phyloP scores from a whole-genome alignment of 2,888 invertebrate genomes.

The Habroteleia sp. region DNA sequence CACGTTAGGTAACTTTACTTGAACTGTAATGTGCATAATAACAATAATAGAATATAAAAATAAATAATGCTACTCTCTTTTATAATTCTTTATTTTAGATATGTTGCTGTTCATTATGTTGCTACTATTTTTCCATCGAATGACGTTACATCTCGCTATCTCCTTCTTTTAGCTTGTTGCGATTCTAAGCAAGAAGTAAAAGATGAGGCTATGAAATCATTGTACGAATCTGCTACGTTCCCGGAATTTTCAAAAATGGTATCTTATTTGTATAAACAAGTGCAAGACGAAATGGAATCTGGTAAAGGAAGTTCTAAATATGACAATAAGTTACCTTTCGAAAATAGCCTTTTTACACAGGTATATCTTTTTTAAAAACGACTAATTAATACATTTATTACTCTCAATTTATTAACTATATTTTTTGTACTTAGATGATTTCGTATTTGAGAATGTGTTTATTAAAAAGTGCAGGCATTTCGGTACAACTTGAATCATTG shows the following conservation, averaged over 20 bases:
- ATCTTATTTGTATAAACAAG: constrained; percentile 84
- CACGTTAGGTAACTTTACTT: constrained; percentile 77
- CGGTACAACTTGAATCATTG: constrained; percentile 78
- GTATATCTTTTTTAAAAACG: no score
- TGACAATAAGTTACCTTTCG: constrained; percentile 88
- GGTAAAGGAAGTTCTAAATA: constrained; percentile 83
- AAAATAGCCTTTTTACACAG: constrained; percentile 87
- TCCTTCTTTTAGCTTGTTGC: constrained; percentile 91
- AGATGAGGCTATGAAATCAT: constrained; percentile 87
- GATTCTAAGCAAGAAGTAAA: constrained; percentile 90
- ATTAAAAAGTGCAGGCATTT: constrained; percentile 84
- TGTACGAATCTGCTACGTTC: constrained; percentile 90
- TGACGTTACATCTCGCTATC: constrained; percentile 91
- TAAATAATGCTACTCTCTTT: no score
- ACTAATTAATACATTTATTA: no score
- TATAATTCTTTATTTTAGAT: constrained; percentile 80
- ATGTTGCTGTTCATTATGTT: constrained; percentile 91
- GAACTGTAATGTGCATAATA: no score
- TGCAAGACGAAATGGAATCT: constrained; percentile 71
- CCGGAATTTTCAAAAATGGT: constrained; percentile 89
- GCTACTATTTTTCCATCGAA: constrained; percentile 90
- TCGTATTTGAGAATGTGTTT: constrained; percentile 85
- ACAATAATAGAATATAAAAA: no score
- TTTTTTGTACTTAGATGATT: no score
- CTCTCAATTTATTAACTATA: no score